These are phyloP conservation scores for Aplocera efformata DNA, from an alignment of 2,888 invertebrate species.

Conservation along the genomic window DNA sequence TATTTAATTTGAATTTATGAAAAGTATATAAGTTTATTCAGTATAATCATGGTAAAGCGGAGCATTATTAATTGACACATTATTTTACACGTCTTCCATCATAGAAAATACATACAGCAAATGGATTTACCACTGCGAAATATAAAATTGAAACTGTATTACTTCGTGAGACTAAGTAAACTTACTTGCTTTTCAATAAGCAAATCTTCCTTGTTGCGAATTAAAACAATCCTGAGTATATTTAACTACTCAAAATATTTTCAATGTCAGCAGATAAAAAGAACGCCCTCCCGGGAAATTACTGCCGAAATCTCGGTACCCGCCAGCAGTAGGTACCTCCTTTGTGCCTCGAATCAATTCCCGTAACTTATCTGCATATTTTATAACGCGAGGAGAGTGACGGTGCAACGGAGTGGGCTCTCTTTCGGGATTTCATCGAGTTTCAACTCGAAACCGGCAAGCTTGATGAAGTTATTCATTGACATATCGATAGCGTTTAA, in stretches of 20 bases:
- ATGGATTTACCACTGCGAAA: no score
- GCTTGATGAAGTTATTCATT: conserved; percentile 22
- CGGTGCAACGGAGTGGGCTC: conserved; percentile 51
- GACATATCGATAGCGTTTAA: not conserved
- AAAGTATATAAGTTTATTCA: no score
- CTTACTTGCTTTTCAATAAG: no score
- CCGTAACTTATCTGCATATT: conserved; percentile 79
- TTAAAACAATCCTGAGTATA: conserved; percentile 19
- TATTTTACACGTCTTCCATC: no score
- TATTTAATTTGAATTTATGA: no score
- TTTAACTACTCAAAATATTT: conserved; percentile 64
- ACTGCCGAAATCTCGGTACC: conserved; percentile 71
- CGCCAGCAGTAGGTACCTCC: conserved; percentile 69
- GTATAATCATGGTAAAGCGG: no score
- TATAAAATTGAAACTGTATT: no score
- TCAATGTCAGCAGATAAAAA: conserved; percentile 69
- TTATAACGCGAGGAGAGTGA: conserved; percentile 70
- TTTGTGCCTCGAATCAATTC: conserved; percentile 78
- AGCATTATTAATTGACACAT: no score
- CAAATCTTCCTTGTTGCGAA: not conserved
- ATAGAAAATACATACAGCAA: no score
- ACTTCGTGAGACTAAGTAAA: no score
- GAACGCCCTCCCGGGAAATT: conserved; percentile 73
- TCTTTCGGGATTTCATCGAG: conserved; percentile 49
- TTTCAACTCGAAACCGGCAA: conserved; percentile 26